phyloP scores from a whole-genome alignment of 2,888 invertebrate genomes.

The Polyommatus iphigenia region DNA sequence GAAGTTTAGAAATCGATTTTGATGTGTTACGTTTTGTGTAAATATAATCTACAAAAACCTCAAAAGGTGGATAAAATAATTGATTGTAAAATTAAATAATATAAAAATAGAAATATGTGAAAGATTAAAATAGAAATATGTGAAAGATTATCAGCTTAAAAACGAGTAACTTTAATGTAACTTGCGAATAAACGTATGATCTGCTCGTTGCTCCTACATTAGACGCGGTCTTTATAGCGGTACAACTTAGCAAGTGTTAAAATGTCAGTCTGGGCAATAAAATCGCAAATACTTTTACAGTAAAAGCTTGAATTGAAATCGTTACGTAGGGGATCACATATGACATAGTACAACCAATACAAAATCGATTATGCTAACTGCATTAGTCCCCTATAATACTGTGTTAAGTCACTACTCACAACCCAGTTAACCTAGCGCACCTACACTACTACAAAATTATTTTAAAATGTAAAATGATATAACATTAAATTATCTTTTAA shows the following conservation, averaged over 20 bases:
- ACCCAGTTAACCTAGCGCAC: neutral
- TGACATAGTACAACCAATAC: neutral
- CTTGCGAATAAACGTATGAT: neutral
- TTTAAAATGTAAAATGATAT: neutral
- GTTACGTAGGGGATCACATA: neutral
- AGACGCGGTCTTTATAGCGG: conserved; percentile 4
- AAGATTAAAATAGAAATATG: neutral
- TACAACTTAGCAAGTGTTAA: conserved; percentile 9
- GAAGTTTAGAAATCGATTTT: neutral
- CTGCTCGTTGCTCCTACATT: neutral
- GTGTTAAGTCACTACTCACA: neutral
- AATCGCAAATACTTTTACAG: neutral
- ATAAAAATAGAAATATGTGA: neutral
- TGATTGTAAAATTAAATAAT: neutral
- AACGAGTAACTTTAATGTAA: neutral
- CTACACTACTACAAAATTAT: neutral
- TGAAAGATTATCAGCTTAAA: neutral
- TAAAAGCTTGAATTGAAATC: neutral
- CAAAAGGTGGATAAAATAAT: neutral
- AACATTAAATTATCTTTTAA: neutral
- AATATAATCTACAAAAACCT: neutral
- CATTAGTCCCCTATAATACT: neutral
- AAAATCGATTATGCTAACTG: neutral
- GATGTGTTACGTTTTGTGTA: neutral
- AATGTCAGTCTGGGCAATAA: conserved; percentile 11